Evolutionary conservation across 2,888 invertebrate genomes (phyloP).

Genomic region (Dilophus febrilis): DNA sequence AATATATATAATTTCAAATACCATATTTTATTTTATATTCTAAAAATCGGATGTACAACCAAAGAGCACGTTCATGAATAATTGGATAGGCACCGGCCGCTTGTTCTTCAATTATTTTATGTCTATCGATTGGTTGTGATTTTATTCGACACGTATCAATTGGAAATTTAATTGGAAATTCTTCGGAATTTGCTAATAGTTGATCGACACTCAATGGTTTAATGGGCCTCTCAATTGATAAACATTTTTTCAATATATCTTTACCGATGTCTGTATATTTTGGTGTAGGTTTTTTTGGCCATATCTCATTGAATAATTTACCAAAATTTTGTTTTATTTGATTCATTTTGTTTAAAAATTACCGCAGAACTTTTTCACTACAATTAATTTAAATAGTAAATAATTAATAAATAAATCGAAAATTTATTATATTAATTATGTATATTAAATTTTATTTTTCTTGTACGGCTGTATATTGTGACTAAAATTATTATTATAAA

Average conservation of each 20-base stretch:
- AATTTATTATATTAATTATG: too few species aligned
- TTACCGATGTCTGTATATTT: slow-evolving; percentile 14
- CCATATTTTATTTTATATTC: slow-evolving; percentile 35
- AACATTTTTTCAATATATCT: slow-evolving; percentile 16
- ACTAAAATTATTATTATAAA: too few species aligned
- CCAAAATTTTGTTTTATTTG: slow-evolving; percentile 21
- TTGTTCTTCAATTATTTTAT: slow-evolving; percentile 19
- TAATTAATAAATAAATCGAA: too few species aligned
- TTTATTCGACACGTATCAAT: slow-evolving; percentile 21
- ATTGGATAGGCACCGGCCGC: slow-evolving; percentile 45
- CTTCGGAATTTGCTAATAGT: slow-evolving; percentile 5
- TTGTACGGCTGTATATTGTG: too few species aligned
- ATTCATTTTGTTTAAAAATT: too few species aligned
- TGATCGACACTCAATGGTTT: slow-evolving; percentile 4
- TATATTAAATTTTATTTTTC: too few species aligned
- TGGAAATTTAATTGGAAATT: slow-evolving; percentile 20
- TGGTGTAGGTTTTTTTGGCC: slow-evolving; percentile 14
- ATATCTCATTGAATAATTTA: slow-evolving; percentile 16
- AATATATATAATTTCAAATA: slow-evolving; percentile 13
- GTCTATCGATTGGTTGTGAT: slow-evolving; percentile 18
- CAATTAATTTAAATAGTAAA: too few species aligned
- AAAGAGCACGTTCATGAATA: slow-evolving; percentile 46
- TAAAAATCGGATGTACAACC: slow-evolving; percentile 44
- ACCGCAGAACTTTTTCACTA: too few species aligned
- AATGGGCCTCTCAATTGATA: not conserved